Percentiles rank a stretch among this genome's conserved stretches.
Evolutionary conservation across 2,797 vertebrate species (phyloP).

Genomic region (Manis pentadactyla): DNA sequence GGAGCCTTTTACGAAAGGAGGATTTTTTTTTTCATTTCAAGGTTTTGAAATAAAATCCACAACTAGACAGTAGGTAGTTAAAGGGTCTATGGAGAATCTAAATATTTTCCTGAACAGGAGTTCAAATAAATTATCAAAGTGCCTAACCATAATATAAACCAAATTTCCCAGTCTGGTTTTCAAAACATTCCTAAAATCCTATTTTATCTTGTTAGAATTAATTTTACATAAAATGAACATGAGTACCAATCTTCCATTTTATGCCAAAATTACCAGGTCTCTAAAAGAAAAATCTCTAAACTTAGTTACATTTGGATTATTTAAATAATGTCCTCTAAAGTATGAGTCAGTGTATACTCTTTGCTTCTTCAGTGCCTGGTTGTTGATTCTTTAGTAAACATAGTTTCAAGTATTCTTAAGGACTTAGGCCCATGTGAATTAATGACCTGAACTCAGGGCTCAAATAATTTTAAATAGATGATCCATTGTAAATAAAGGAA

Average conservation of each 20-base stretch:
- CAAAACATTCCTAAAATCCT: neutral
- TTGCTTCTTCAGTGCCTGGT: neutral
- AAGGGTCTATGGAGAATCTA: conserved; percentile 32
- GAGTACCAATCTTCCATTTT: conserved; percentile 23
- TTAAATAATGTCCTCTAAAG: conserved; percentile 48
- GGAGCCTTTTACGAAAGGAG: conserved; percentile 24
- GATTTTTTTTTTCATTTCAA: conserved; percentile 6
- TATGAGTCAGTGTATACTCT: conserved; percentile 17
- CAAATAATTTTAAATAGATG: conserved; percentile 46
- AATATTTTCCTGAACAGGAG: conserved; percentile 48
- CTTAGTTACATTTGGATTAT: conserved; percentile 15
- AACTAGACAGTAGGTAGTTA: conserved; percentile 21
- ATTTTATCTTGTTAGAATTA: conserved; percentile 58
- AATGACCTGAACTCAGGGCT: conserved; percentile 18
- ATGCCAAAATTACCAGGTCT: conserved; percentile 34
- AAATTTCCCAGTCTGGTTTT: conserved; percentile 42
- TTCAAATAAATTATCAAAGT: conserved; percentile 55
- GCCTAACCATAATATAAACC: conserved; percentile 27
- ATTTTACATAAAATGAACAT: conserved; percentile 44
- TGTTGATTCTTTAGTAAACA: conserved; percentile 59
- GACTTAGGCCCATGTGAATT: neutral
- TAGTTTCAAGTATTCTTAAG: conserved; percentile 37
- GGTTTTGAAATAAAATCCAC: conserved; percentile 62
- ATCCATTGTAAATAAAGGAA: conserved; percentile 13
- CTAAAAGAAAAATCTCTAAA: conserved; percentile 51